Evolutionary conservation across 2,797 vertebrate genomes (phyloP), one percentile per base, ranked within the genome.

Genomic region (Darevskia mixta): DNA sequence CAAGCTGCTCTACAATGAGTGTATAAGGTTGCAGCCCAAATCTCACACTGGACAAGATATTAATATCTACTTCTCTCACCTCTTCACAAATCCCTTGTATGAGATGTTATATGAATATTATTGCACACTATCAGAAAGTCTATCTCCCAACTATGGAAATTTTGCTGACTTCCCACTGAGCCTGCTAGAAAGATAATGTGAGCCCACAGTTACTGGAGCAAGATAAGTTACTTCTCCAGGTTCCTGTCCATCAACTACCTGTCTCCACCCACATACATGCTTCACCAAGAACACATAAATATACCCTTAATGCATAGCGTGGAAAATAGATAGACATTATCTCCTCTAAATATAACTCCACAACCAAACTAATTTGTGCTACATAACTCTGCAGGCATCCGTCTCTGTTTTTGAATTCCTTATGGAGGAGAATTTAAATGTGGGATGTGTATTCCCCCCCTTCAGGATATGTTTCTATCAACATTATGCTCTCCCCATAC

Each of bases 331-430:
- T 90, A 82, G 88, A 90, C 93, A 88, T 91, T 94, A 92, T 94
- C 86, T 86, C 49, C 43, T 91, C 92, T 96, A 94, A 95, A 96
- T 89, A 93, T 94, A 95, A 88, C 92, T 86, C 49, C 2, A 20
- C 79, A 78, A 17, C 79, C 84, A 38, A 2, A 3, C 69, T 83
- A 5, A 0, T 66, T 43, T 43, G 7, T 17, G 81, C 15, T 35
- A 27, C 4, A 45, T n/a, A 29, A 88, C 81, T 32, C 49, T 71
- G 29, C 29, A 93, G 91, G 90, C 13, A 83, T 76, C 73, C 83
- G 29, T 88, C 91, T 87, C 25, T 0, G 0, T 10, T 66, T 89
- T 83, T 80, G 2, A 67, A 0, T 49, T 78, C 86, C 77, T 58
- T 13, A 13, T 61, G 82, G 90, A 69, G 82, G 35, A 3, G 61